Evolutionary conservation across 2,797 vertebrate genomes (phyloP).

Genomic region (Macrochelys suwanniensis): DNA sequence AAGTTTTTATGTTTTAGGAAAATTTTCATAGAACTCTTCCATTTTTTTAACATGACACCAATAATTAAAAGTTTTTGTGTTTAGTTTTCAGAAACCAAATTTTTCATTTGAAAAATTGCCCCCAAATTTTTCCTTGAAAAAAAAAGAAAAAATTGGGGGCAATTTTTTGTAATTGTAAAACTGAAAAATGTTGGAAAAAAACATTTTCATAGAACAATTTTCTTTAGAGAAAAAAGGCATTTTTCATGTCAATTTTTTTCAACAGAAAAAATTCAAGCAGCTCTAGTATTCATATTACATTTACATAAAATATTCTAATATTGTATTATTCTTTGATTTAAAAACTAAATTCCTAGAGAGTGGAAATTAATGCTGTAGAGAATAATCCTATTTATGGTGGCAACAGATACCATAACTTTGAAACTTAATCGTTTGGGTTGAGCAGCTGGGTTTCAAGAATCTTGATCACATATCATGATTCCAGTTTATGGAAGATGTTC

Average conservation of each 20-base stretch:
- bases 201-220: not conserved
- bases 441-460: not conserved
- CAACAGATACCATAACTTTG: rapidly evolving
- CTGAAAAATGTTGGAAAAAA: not conserved
- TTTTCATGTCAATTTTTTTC: not conserved
- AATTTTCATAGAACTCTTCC: not conserved
- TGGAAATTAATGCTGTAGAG: too few relatives aligned
- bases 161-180: not conserved
- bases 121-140: not conserved
- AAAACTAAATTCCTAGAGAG: not conserved
- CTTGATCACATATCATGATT: not conserved
- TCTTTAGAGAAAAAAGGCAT: not conserved
- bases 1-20: not conserved
- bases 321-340: too few relatives aligned
- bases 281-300: not conserved
- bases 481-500: rapidly evolving
- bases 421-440: rapidly evolving
- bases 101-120: not conserved
- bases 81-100: not conserved
- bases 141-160: not conserved
- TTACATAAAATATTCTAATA: not conserved
- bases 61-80: not conserved
- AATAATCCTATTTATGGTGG: not conserved
- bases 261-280: not conserved
- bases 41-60: too few relatives aligned